phyloP scores from a whole-genome alignment of 1,140 invertebrate genomes.

The Aphidius gifuensis region DNA sequence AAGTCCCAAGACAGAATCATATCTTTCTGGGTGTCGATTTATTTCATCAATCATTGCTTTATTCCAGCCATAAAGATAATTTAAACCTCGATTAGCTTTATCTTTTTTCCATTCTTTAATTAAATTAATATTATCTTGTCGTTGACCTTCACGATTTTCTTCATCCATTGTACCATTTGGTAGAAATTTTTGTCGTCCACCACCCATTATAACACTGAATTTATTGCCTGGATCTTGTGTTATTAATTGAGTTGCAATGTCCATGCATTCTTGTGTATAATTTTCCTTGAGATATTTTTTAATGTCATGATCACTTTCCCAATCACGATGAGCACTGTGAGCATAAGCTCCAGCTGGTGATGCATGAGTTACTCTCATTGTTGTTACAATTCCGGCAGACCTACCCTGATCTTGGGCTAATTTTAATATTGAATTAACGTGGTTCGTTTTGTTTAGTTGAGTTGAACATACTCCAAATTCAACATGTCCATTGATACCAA shows the following conservation, averaged over 20 bases:
- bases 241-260: conserved; percentile 55
- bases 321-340: conserved; percentile 50
- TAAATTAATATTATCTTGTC: conserved; percentile 52
- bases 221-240: conserved; percentile 50
- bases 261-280: conserved; percentile 42
- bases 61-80: conserved; percentile 36
- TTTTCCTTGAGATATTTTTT: conserved; percentile 25
- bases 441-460: conserved; percentile 58
- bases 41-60: conserved; percentile 53
- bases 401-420: conserved; percentile 73
- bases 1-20: conserved; percentile 62
- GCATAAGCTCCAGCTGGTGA: conserved; percentile 62
- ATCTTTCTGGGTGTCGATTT: conserved; percentile 32
- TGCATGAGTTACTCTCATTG: conserved; percentile 59
- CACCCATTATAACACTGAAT: conserved; percentile 63
- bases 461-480: conserved; percentile 60
- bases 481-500: conserved; percentile 72
- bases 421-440: conserved; percentile 65
- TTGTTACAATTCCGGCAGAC: conserved; percentile 67
- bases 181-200: conserved; percentile 62
- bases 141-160: conserved; percentile 53
- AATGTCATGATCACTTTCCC: conserved; percentile 50
- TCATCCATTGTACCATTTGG: conserved; percentile 50
- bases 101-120: conserved; percentile 47
- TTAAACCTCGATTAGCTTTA: conserved; percentile 32